Base-by-base conservation (phyloP, 2,113 vertebrate genomes). In the Acrocephalus kingi region DNA sequence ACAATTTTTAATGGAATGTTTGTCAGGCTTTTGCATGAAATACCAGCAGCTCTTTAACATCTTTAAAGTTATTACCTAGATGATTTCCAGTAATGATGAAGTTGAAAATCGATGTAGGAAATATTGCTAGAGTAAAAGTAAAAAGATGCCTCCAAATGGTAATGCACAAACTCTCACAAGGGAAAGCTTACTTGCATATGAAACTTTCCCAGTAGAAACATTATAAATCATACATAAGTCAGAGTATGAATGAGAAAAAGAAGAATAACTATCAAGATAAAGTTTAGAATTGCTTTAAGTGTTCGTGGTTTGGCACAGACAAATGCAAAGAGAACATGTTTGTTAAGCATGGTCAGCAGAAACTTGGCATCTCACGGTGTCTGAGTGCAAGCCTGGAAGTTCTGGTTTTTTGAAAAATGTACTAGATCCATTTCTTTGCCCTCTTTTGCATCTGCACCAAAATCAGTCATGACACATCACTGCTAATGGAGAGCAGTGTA, bases 21-120 rank as follows among this genome's bases (percentile, higher is more conserved):
- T 89, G 76, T 93, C 78, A 83, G 83, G 51, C n/a, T 82, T 91
- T 90, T 94, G 30, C 71, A 92, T 58, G 58, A 94, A 77, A 80
- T 55, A 87, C 35, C 39, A 93, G 89, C 63, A 87, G 77, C 80
- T 96, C 89, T 93, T 91, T 94, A 87, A 46, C 77, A 58, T 94
- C 79, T 92, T 90, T 74, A 90, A 91, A 96, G 71, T 86, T 94
- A 93, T 94, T 93, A 64, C 75, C 74, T 75, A 91, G 93, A 84
- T 43, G 27, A 85, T 91, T 96, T 91, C 82, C 89, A 75, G 75
- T 93, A 91, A 95, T 62, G 68, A 97, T 19, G 54, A 85, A 73
- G 91, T 49, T 92, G 91, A 90, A 56, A 61, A 97, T 91, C 55
- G 2, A 96, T 97, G 91, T 94, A 91, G 67, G 91, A 96, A 97